Conservation (phyloP, 92 coral and sea anemone species). For the Parazoanthus darwini region DNA sequence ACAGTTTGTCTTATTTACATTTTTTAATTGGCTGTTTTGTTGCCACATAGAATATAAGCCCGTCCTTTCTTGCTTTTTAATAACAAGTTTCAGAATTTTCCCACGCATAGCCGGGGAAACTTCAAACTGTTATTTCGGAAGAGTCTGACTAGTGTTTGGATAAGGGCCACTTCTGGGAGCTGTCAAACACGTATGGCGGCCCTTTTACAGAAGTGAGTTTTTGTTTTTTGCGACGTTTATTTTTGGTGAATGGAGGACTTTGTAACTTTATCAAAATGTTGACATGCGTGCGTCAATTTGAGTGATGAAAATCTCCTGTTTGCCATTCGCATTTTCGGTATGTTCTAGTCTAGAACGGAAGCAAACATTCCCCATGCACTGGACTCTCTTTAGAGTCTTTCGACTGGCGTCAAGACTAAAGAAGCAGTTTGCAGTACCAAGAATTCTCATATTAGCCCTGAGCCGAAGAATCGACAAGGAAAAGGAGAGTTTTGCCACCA, state of each 20-base stretch:
- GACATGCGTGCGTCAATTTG: slow-evolving; percentile 12
- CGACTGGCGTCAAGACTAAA: background rate
- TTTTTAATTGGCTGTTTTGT: slow-evolving; percentile 22
- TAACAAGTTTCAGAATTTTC: slow-evolving; percentile 3
- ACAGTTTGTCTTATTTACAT: slow-evolving; percentile 24
- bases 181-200: slow-evolving; percentile 26
- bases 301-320: slow-evolving; percentile 35
- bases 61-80: background rate
- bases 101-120: slow-evolving; percentile 16
- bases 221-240: slow-evolving; percentile 23
- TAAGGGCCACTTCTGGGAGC: background rate
- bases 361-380: background rate
- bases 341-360: slow-evolving; percentile 29
- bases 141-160: slow-evolving; percentile 2
- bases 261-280: slow-evolving; percentile 45
- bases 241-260: slow-evolving; percentile 10
- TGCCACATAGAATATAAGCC: background rate
- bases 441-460: background rate
- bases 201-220: slow-evolving; percentile 17
- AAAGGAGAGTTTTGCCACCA: background rate
- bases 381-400: background rate
- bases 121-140: background rate
- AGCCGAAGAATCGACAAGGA: background rate
- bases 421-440: background rate
- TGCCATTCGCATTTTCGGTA: slow-evolving; percentile 13